Evolutionary conservation across 2,888 invertebrate genomes (phyloP).

Genomic region (Heteromurus nitidus): DNA sequence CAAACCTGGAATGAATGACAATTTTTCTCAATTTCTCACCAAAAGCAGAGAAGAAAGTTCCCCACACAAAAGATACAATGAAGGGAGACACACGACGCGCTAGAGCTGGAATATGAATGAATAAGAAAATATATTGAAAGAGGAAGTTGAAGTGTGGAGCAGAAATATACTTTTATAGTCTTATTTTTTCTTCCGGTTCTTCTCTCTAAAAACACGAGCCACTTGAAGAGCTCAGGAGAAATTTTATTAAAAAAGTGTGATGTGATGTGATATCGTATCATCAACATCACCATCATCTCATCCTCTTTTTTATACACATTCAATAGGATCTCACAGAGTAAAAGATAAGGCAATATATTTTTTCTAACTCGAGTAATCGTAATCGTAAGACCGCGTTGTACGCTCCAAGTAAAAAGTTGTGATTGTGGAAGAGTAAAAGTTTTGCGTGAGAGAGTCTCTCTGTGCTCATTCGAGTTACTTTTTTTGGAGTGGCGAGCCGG

Average conservation of each 20-base stretch:
- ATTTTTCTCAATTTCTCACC: slow-evolving; percentile 60
- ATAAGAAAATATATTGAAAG: slow-evolving; percentile 10
- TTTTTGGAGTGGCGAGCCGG: not conserved
- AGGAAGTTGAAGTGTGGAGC: not conserved
- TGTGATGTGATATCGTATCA: slow-evolving; percentile 47
- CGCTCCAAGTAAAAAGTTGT: slow-evolving; percentile 5
- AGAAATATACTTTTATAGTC: slow-evolving; percentile 18
- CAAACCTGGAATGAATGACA: slow-evolving; percentile 63
- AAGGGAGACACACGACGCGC: not conserved
- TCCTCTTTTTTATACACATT: slow-evolving; percentile 38
- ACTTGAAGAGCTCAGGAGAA: not conserved
- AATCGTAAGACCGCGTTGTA: not conserved
- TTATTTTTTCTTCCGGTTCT: slow-evolving; percentile 32
- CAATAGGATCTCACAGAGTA: slow-evolving; percentile 18
- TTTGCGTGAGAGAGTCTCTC: not conserved
- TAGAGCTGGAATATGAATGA: not conserved
- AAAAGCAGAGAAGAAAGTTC: slow-evolving; percentile 5
- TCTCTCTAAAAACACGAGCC: not conserved
- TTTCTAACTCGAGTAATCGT: not conserved
- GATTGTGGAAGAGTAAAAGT: slow-evolving; percentile 3
- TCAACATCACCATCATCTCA: slow-evolving; percentile 20
- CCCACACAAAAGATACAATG: slow-evolving; percentile 1
- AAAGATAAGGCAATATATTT: slow-evolving; percentile 24
- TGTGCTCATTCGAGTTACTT: not conserved
- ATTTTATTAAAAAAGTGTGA: slow-evolving; percentile 60